Conservation (phyloP, 2,888 invertebrate genomes). For the Cheilosia grossa region DNA sequence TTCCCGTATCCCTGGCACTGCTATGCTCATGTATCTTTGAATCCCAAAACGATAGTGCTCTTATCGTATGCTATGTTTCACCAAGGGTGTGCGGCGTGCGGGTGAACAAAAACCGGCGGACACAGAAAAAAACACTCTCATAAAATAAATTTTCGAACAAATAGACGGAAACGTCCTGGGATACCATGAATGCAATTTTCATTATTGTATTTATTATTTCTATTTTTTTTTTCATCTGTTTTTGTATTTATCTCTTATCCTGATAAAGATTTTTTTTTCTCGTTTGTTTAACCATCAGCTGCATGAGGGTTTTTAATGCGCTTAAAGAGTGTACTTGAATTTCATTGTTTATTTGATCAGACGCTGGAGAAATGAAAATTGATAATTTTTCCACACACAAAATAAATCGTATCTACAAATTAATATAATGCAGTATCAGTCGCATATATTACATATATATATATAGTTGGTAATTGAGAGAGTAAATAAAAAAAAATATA, state of each 20-base stretch:
- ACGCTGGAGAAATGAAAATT: not conserved
- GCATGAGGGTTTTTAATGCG: conserved; percentile 50
- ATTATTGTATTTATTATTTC: conserved; percentile 58
- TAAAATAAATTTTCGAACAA: conserved; percentile 57
- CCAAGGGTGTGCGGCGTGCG: not conserved
- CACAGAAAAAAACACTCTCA: conserved; percentile 27
- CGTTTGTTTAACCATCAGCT: conserved; percentile 13
- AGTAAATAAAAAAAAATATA: conserved; percentile 23
- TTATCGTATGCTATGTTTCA: conserved; percentile 33
- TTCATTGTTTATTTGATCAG: conserved; percentile 7
- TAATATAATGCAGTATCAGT: conserved; percentile 18
- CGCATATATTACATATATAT: not conserved
- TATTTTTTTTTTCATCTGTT: conserved; percentile 30
- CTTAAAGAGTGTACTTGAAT: conserved; percentile 33
- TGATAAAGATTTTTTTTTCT: conserved; percentile 13
- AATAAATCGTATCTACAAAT: not conserved
- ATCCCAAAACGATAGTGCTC: conserved; percentile 40
- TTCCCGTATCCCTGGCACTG: not conserved
- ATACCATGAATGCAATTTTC: conserved; percentile 60
- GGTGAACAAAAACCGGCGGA: not conserved
- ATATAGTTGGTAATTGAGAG: conserved; percentile 51
- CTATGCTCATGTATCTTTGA: conserved; percentile 27
- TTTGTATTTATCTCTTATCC: conserved; percentile 39
- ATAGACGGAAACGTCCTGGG: conserved; percentile 16
- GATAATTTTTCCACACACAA: not conserved